phyloP scores from a whole-genome alignment of 2,888 invertebrate species.

The Bellardia pandia region DNA sequence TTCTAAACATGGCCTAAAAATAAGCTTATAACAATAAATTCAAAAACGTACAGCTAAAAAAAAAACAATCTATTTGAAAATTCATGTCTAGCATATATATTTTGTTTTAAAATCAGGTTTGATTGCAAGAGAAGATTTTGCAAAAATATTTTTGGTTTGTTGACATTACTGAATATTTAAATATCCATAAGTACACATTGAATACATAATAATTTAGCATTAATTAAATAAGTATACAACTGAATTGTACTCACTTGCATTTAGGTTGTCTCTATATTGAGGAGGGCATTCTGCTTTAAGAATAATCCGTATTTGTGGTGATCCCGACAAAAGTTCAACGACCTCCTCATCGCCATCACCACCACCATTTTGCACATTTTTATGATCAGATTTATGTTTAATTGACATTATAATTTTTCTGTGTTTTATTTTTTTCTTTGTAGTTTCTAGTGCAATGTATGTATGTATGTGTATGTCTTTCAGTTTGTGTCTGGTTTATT shows the following conservation, averaged over 20 bases:
- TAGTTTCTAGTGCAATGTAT: too few relatives aligned
- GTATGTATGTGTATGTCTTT: neutral
- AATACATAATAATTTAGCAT: neutral
- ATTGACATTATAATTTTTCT: conserved; percentile 46
- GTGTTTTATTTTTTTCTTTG: neutral
- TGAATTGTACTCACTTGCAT: conserved; percentile 46
- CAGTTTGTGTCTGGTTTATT: neutral
- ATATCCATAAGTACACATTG: too few relatives aligned
- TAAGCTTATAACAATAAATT: neutral
- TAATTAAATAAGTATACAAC: neutral
- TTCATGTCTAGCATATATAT: neutral
- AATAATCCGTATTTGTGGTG: conserved; percentile 7
- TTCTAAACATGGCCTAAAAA: neutral
- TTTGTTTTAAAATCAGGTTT: neutral
- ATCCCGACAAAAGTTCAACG: conserved; percentile 61
- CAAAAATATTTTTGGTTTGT: too few relatives aligned
- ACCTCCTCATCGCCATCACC: conserved; percentile 52
- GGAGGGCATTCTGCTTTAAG: conserved; percentile 3
- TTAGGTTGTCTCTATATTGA: conserved; percentile 33
- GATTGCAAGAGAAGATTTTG: conserved; percentile 1
- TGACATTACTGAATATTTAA: too few relatives aligned
- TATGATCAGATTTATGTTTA: conserved; percentile 36
- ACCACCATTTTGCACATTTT: conserved; percentile 16
- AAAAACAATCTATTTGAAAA: neutral
- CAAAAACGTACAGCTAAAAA: neutral